phyloP scores from a whole-genome alignment of 2,113 vertebrate genomes.

The Hemicordylus capensis region DNA sequence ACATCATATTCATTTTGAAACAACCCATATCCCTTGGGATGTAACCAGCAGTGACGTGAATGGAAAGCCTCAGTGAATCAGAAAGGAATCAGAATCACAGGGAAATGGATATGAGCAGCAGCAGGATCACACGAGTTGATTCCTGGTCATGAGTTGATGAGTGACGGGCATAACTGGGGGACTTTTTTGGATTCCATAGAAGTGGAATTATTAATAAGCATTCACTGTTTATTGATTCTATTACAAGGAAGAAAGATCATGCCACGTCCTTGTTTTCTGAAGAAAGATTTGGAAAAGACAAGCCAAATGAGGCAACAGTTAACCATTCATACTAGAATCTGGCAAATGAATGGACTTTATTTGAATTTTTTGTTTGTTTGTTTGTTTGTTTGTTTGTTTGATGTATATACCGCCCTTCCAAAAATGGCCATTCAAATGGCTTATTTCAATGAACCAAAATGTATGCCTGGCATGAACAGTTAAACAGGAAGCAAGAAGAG shows the following conservation, averaged over 20 bases:
- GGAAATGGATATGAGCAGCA: too few relatives aligned
- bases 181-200: not conserved
- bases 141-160: not conserved
- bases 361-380: too few relatives aligned
- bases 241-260: not conserved
- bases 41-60: not conserved
- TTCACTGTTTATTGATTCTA: not conserved
- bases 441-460: not conserved
- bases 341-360: not conserved
- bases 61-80: not conserved
- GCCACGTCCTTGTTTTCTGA: not conserved
- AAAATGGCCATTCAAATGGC: too few relatives aligned
- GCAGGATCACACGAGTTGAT: not conserved
- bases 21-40: not conserved
- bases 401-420: too few relatives aligned
- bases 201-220: not conserved
- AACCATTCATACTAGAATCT: not conserved
- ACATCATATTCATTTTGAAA: not conserved
- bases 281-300: not conserved
- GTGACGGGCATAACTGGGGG: too few relatives aligned
- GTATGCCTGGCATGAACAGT: not conserved
- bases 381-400: too few relatives aligned
- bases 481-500: conserved; percentile 13
- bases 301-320: not conserved
- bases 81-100: too few relatives aligned